A percentile compares a stretch with the other conserved stretches of the same genome.
Evolutionary conservation across 2,113 vertebrate genomes (phyloP).

Genomic region (Hypanus sabinus): DNA sequence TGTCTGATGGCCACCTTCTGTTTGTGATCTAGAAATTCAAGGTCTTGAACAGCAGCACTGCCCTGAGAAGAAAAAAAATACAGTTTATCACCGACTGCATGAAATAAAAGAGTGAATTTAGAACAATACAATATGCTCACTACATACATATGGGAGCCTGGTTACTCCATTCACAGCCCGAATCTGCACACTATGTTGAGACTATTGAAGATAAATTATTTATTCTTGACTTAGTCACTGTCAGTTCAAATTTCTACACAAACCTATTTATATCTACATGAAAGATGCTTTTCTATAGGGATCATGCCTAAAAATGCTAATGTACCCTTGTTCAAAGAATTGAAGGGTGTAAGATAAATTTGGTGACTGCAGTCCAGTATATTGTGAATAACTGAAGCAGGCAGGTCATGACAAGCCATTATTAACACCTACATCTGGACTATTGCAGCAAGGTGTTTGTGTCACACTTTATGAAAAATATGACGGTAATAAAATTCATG

Average conservation of each 20-base stretch:
- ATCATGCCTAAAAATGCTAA: too few species aligned
- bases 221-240: not conserved
- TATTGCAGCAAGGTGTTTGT: too few species aligned
- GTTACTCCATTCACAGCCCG: not conserved
- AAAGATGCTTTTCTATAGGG: not conserved
- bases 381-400: too few species aligned
- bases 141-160: not conserved
- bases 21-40: constrained; percentile 30
- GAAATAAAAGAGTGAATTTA: constrained; percentile 27
- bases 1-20: constrained; percentile 41
- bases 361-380: too few species aligned
- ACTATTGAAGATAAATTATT: not conserved
- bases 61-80: not conserved
- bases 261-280: not conserved
- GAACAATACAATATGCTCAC: constrained; percentile 5
- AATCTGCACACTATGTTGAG: too few species aligned
- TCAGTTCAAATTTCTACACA: not conserved
- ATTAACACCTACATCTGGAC: too few species aligned
- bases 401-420: too few species aligned
- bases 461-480: too few species aligned
- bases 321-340: too few species aligned
- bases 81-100: constrained; percentile 41
- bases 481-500: too few species aligned
- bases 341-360: too few species aligned
- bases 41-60: constrained; percentile 34